Evolutionary conservation across 2,113 vertebrate species (phyloP).

Genomic region (Dasyprocta punctata): DNA sequence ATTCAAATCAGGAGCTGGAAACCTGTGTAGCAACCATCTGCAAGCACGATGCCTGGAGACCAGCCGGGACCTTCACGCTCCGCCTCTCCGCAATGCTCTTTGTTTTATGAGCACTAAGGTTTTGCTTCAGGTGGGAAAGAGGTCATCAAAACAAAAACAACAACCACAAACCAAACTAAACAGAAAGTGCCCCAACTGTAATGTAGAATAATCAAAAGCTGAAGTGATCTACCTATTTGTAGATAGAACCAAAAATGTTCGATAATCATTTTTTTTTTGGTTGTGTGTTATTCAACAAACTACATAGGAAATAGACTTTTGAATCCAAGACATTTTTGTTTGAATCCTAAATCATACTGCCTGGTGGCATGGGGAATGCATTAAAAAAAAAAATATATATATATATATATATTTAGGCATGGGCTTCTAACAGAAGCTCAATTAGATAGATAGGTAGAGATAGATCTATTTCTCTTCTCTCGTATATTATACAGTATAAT

Average conservation of each 20-base stretch:
- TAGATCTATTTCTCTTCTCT: background rate
- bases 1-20: slow-evolving; percentile 68
- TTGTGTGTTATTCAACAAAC: slow-evolving; percentile 33
- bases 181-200: background rate
- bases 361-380: background rate
- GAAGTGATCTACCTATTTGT: slow-evolving; percentile 38
- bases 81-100: background rate
- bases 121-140: background rate
- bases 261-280: slow-evolving; percentile 10
- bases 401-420: background rate
- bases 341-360: background rate
- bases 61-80: background rate
- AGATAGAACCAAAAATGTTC: background rate
- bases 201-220: background rate
- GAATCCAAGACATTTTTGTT: background rate
- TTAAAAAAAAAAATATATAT: no score
- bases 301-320: background rate
- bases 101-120: background rate
- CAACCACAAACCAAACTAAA: background rate
- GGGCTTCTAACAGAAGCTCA: background rate
- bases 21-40: slow-evolving; percentile 31
- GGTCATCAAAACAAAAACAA: slow-evolving; percentile 16
- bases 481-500: no score
- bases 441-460: background rate
- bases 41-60: background rate